These are phyloP conservation scores for Volucella inanis DNA, from an alignment of 2,888 invertebrate species.

Conservation along the genomic window DNA sequence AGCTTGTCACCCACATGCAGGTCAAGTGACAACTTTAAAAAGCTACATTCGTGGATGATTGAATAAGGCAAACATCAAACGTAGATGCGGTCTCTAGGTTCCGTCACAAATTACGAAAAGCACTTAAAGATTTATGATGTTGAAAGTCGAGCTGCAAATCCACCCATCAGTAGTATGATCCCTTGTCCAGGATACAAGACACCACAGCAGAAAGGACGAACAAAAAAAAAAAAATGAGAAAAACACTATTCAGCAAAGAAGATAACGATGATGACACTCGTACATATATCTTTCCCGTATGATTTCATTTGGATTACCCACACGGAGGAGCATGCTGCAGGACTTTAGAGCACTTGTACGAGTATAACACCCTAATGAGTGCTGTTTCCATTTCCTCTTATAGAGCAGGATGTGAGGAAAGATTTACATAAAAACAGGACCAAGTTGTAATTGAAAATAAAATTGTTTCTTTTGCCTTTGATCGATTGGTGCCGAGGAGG, in stretches of 20 bases:
- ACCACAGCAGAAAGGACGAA: slow-evolving; percentile 10
- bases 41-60: slow-evolving; percentile 51
- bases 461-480: slow-evolving; percentile 62
- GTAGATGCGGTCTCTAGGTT: slow-evolving; percentile 50
- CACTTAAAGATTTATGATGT: slow-evolving; percentile 64
- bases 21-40: slow-evolving; percentile 67
- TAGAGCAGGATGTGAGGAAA: slow-evolving; percentile 10
- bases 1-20: slow-evolving; percentile 48
- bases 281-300: slow-evolving; percentile 39
- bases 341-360: background rate
- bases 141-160: slow-evolving; percentile 9
- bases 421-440: slow-evolving; percentile 36
- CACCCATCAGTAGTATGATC: background rate
- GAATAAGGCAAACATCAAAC: slow-evolving; percentile 63
- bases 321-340: slow-evolving; percentile 24
- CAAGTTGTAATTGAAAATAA: slow-evolving; percentile 70
- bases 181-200: background rate
- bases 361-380: slow-evolving; percentile 42
- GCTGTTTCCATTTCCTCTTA: slow-evolving; percentile 25
- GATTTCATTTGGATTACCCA: slow-evolving; percentile 59
- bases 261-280: slow-evolving; percentile 49
- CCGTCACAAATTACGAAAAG: slow-evolving; percentile 58
- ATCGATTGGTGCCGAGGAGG: slow-evolving; percentile 48
- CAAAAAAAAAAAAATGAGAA: slow-evolving; percentile 37
- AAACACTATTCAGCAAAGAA: slow-evolving; percentile 23